A percentile compares a stretch with the other conserved stretches of the same genome.
Conservation (phyloP, 2,113 vertebrate genomes). For the Pheucticus melanocephalus region DNA sequence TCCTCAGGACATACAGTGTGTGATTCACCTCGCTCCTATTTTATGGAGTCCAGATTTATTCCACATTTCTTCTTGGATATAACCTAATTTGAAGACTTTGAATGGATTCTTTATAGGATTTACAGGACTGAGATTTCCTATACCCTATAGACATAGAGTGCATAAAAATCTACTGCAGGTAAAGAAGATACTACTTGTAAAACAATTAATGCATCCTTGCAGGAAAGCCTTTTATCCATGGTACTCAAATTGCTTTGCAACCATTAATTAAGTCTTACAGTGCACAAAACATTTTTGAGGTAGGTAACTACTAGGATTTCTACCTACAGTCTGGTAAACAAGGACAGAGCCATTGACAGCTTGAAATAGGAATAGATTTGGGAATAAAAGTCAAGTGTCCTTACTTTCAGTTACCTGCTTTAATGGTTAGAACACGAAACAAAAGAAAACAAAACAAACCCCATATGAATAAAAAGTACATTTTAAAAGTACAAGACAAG, state of each 20-base stretch:
- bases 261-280: background rate
- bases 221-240: background rate
- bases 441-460: background rate
- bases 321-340: background rate
- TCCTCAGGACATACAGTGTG: slow-evolving; percentile 61
- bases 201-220: background rate
- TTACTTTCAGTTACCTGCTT: background rate
- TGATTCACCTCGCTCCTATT: slow-evolving; percentile 55
- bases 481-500: background rate
- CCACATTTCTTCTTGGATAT: background rate
- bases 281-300: background rate
- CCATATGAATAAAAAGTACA: background rate
- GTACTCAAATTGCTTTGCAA: background rate
- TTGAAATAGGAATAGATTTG: background rate
- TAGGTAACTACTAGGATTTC: background rate
- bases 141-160: background rate
- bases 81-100: background rate
- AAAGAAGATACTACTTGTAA: background rate
- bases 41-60: slow-evolving; percentile 33
- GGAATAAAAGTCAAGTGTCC: background rate
- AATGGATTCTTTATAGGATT: background rate
- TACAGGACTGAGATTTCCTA: background rate
- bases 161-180: background rate
- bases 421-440: background rate
- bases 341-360: background rate